These are phyloP conservation scores for Hoplostethus mediterraneus DNA, from an alignment of 2,797 vertebrate species.

Conservation along the genomic window DNA sequence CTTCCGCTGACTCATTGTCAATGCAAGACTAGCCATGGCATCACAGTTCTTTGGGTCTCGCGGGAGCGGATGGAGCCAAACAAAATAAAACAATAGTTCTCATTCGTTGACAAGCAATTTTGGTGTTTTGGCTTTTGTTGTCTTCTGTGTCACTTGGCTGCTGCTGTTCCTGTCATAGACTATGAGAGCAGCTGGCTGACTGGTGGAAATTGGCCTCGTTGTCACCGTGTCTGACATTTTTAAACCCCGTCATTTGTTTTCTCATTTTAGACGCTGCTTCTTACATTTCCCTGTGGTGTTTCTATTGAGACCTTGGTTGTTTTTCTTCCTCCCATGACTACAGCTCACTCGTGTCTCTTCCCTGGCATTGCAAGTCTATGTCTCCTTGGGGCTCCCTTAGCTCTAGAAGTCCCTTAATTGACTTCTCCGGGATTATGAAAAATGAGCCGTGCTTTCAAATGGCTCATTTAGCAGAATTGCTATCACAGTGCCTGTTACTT, in stretches of 20 bases:
- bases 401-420: conserved; percentile 68
- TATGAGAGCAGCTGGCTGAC: conserved; percentile 33
- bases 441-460: conserved; percentile 71
- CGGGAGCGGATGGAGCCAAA: conserved; percentile 35
- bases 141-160: conserved; percentile 7
- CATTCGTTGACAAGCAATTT: conserved; percentile 66
- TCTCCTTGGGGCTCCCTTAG: conserved; percentile 58
- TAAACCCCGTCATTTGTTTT: conserved; percentile 56
- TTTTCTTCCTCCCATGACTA: conserved; percentile 37
- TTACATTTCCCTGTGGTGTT: conserved; percentile 38
- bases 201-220: conserved; percentile 50
- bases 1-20: conserved; percentile 33
- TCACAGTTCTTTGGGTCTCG: conserved; percentile 23
- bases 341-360: conserved; percentile 39
- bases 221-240: conserved; percentile 61
- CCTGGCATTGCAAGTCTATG: conserved; percentile 30
- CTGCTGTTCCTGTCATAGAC: conserved; percentile 35
- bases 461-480: conserved; percentile 75
- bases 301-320: conserved; percentile 22
- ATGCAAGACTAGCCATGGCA: conserved; percentile 5
- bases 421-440: conserved; percentile 75
- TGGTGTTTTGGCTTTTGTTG: conserved; percentile 57
- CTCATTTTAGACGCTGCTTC: conserved; percentile 17
- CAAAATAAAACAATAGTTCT: conserved; percentile 60
- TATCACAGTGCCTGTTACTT: conserved; percentile 63